phyloP scores from a whole-genome alignment of 2,797 vertebrate species.

The Ceryle rudis region DNA sequence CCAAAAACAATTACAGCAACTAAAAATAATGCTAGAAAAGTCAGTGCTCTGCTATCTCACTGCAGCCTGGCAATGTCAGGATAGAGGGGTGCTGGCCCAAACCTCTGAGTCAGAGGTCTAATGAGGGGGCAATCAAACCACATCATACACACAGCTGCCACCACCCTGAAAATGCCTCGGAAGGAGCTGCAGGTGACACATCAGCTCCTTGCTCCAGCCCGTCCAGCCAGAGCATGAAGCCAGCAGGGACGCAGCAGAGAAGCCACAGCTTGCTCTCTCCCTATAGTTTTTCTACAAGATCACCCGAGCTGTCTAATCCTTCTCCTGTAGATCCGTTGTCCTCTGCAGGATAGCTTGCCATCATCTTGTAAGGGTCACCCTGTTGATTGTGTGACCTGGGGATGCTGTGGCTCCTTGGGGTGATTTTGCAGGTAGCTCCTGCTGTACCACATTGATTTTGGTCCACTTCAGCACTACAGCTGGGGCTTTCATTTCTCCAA shows the following conservation, averaged over 20 bases:
- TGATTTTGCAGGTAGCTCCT: neutral
- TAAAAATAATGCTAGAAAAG: neutral
- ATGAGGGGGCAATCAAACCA: neutral
- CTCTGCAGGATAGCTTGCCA: neutral
- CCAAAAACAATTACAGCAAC: neutral
- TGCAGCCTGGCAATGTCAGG: neutral
- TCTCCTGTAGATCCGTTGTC: neutral
- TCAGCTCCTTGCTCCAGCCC: neutral
- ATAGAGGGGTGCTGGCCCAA: neutral
- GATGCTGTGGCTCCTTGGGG: neutral
- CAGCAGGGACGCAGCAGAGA: neutral
- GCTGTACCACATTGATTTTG: neutral
- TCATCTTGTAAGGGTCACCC: neutral
- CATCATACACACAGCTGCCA: neutral
- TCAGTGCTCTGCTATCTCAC: neutral
- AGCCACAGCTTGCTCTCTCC: fast-evolving
- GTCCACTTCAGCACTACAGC: neutral
- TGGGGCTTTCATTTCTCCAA: neutral
- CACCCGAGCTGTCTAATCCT: neutral
- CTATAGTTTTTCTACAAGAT: neutral
- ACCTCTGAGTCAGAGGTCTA: neutral
- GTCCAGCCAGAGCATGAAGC: neutral
- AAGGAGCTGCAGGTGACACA: neutral
- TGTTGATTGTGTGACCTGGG: neutral
- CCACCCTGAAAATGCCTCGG: fast-evolving